These are phyloP conservation scores for Drosophila mauritiana DNA, from an alignment of 1,140 invertebrate genomes.

Conservation along the genomic window DNA sequence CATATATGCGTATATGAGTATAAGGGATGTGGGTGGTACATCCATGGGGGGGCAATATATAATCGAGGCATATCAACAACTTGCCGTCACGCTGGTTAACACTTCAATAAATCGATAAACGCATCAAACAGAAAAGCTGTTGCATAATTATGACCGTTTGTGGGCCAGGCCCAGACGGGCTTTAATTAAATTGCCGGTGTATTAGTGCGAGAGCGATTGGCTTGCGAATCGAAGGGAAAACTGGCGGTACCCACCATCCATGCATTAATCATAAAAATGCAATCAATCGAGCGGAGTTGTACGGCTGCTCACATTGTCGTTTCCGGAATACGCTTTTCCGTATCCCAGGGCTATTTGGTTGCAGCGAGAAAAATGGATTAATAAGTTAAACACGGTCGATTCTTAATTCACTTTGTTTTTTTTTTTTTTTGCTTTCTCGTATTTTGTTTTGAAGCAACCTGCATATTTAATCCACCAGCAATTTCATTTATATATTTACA, in stretches of 20 bases:
- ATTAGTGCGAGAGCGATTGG: conserved; percentile 54
- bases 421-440: neutral
- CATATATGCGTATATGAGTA: neutral
- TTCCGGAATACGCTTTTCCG: conserved; percentile 23
- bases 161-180: conserved; percentile 34
- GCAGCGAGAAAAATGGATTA: conserved; percentile 3
- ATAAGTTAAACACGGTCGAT: neutral
- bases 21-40: conserved; percentile 9
- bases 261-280: conserved; percentile 74
- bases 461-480: neutral
- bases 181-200: conserved; percentile 74
- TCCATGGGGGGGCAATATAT: conserved; percentile 28
- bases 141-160: conserved; percentile 73
- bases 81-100: conserved; percentile 76
- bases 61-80: conserved; percentile 65
- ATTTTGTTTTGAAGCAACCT: neutral
- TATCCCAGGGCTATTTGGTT: conserved; percentile 1
- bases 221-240: conserved; percentile 19
- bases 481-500: neutral
- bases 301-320: conserved; percentile 16
- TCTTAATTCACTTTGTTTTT: conserved; percentile 7
- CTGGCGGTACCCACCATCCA: neutral
- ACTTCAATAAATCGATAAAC: conserved; percentile 81
- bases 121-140: conserved; percentile 79
- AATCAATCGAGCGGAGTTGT: conserved; percentile 68